Evolutionary conservation across 2,797 vertebrate genomes (phyloP), one percentile per base, ranked within the genome.

Genomic region (Mastacembelus armatus): DNA sequence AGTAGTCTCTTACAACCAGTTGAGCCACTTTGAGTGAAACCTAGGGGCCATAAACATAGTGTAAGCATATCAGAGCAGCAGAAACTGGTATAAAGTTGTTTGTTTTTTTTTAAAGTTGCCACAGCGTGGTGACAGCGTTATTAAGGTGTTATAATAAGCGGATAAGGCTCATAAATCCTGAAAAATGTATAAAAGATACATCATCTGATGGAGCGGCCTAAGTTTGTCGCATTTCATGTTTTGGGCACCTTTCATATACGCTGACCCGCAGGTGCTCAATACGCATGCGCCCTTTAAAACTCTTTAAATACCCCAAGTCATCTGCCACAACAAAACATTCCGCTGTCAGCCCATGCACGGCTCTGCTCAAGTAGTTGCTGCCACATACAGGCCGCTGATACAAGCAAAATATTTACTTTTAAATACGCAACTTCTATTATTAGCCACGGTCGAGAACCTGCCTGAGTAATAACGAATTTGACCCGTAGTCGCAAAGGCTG

Each of bases 301-400:
- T 91, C 91, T 92, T 94, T 94, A 94, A 94, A 94, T 91, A 91
- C 88, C 92, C 92, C 87, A 86, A 90, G 92, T 93, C 93, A 93
- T 91, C 91, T 91, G 90, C 89, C 88, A 91, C 89, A 92, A 92
- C 92, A 88, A 90, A 93, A 93, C 91, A 91, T 85, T 90, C 87
- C 76, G 76, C 84, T 88, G 88, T 84, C 90, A 91, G 88, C 87
- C 90, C 89, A 89, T 83, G 82, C 81, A 69, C 47, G 74, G 76
- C 65, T 63, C 65, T 16, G n/a, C 27, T 32, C 14, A 29, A 78
- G 68, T 55, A 77, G 22, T 55, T 24, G 38, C 62, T 56, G 80
- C 44, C 50, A 75, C 80, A 61, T 33, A 50, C 52, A 82, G 63
- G 74, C 83, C 80, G 65, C 58, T 83, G 56, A 64, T 40, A 54